These are phyloP conservation scores for Pseudomyrmex gracilis DNA, from an alignment of 1,140 invertebrate species.

Conservation along the genomic window DNA sequence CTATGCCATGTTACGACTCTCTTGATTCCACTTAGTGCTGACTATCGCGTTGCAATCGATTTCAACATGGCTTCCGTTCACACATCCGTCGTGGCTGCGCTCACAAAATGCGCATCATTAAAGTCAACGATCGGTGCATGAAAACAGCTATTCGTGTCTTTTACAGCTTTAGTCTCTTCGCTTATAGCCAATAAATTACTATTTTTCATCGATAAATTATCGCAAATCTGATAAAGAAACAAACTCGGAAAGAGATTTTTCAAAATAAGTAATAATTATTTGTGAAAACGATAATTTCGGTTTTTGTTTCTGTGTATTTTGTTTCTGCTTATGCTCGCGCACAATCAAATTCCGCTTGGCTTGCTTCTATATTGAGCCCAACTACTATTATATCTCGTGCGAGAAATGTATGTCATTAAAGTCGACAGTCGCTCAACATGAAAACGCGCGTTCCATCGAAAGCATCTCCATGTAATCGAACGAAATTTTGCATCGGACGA, in stretches of 20 bases:
- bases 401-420: conserved; percentile 54
- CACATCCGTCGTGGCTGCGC: conserved; percentile 23
- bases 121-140: neutral
- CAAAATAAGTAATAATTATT: neutral
- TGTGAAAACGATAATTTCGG: neutral
- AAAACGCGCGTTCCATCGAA: conserved; percentile 51
- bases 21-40: conserved; percentile 68
- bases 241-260: neutral
- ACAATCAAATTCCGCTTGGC: conserved; percentile 21
- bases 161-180: neutral
- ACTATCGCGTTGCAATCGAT: conserved; percentile 63
- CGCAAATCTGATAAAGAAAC: neutral
- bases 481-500: conserved; percentile 31
- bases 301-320: neutral
- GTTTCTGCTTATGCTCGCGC: neutral
- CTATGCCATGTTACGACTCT: conserved; percentile 52
- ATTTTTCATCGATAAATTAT: neutral
- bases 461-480: conserved; percentile 46
- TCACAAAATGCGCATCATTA: conserved; percentile 24
- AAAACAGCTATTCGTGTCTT: conserved; percentile 7
- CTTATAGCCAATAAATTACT: neutral
- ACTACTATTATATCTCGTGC: neutral
- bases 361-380: conserved; percentile 31
- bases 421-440: conserved; percentile 35
- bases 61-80: conserved; percentile 28